phyloP scores from a whole-genome alignment of 2,888 invertebrate species.

The Troglohyphantes excavatus region DNA sequence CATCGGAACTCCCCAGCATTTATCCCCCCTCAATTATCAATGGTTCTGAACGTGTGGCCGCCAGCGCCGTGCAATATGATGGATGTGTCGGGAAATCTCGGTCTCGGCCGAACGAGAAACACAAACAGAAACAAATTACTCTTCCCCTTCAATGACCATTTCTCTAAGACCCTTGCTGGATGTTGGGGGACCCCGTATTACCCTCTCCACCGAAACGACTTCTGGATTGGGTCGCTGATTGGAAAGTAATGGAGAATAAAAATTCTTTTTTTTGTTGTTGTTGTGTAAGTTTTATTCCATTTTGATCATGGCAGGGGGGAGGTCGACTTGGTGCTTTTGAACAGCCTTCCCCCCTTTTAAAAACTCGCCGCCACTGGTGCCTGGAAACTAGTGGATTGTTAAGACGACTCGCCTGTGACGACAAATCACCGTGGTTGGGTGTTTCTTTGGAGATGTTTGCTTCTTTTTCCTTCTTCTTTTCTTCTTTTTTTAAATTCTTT shows the following conservation, averaged over 20 bases:
- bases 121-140: conserved; percentile 62
- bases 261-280: conserved; percentile 12
- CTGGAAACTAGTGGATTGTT: conserved; percentile 67
- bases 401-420: conserved; percentile 59
- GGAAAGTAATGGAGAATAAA: conserved; percentile 67
- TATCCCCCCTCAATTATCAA: conserved; percentile 11
- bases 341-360: not conserved
- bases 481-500: conserved; percentile 24
- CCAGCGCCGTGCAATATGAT: conserved; percentile 24
- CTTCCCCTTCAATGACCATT: conserved; percentile 50
- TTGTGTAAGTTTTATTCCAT: conserved; percentile 11
- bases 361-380: conserved; percentile 72
- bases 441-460: conserved; percentile 30
- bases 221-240: conserved; percentile 68
- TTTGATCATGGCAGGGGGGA: conserved; percentile 1
- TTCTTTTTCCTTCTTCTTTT: conserved; percentile 4
- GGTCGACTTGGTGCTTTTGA: not conserved
- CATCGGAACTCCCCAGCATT: not conserved
- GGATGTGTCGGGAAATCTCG: conserved; percentile 40
- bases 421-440: conserved; percentile 43
- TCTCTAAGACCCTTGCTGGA: too few species aligned
- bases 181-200: conserved; percentile 55
- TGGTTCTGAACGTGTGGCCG: conserved; percentile 31
- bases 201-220: not conserved
- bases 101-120: conserved; percentile 27